phyloP scores from a whole-genome alignment of 2,113 vertebrate species.

The Cavia porcellus region DNA sequence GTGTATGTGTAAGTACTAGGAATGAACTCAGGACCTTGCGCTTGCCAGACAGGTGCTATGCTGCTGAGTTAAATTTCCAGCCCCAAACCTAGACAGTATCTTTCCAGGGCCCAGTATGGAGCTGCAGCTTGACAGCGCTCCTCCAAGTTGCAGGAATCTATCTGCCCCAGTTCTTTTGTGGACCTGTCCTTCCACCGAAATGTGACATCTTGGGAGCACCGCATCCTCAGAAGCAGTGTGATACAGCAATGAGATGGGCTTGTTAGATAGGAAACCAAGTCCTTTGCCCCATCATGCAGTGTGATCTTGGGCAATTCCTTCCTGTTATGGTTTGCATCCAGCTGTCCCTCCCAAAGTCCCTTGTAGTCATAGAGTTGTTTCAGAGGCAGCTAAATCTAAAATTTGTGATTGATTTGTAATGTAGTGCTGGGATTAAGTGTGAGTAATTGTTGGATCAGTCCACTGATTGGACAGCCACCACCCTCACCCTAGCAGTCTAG shows the following conservation, averaged over 20 bases:
- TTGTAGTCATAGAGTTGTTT: not conserved
- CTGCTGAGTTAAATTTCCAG: too few species aligned
- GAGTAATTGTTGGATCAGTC: not conserved
- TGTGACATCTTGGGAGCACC: not conserved
- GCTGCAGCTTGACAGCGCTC: not conserved
- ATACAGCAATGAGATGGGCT: not conserved
- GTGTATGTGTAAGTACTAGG: too few species aligned
- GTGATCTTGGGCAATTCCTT: not conserved
- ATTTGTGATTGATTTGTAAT: not conserved
- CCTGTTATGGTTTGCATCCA: not conserved
- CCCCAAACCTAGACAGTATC: not conserved
- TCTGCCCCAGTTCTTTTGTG: not conserved
- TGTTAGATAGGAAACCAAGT: not conserved
- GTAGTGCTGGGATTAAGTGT: not conserved
- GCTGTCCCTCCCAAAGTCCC: not conserved
- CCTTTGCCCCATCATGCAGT: not conserved
- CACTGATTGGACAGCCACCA: not conserved
- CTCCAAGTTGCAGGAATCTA: not conserved
- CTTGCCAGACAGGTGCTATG: too few species aligned
- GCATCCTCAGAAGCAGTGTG: not conserved
- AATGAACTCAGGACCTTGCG: too few species aligned
- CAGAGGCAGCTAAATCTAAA: not conserved
- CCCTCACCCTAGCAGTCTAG: not conserved
- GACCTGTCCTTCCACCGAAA: not conserved
- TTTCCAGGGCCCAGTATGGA: fast-evolving